A percentile compares a stretch with the other conserved stretches of the same genome.
Evolutionary conservation across 2,797 vertebrate genomes (phyloP).

Genomic region (Phrynocephalus guinanensis): DNA sequence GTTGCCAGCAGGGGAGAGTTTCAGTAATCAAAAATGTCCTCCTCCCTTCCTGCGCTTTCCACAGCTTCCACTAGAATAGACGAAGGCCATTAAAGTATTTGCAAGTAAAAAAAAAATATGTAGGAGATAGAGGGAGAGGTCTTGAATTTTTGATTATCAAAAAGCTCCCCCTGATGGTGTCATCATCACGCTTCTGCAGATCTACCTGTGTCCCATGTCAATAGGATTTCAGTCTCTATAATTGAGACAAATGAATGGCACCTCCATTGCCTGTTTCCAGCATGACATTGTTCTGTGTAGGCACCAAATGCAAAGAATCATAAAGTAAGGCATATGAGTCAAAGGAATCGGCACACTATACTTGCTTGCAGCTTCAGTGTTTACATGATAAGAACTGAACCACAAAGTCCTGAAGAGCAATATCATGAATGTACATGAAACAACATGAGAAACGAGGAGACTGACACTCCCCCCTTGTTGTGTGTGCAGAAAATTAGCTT

Average conservation of each 20-base stretch:
- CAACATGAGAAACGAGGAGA: neutral
- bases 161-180: no score
- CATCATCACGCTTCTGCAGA: no score
- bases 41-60: no score
- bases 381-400: neutral
- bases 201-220: no score
- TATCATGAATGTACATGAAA: neutral
- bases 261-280: neutral
- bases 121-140: no score
- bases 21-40: no score
- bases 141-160: no score
- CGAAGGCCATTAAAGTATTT: no score
- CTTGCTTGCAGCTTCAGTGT: neutral
- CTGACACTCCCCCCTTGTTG: neutral
- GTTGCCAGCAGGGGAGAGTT: no score
- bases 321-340: neutral
- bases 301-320: neutral
- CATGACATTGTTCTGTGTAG: neutral
- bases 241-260: neutral
- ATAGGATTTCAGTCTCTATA: neutral
- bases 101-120: no score
- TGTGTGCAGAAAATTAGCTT: neutral
- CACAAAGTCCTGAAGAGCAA: constrained; percentile 5
- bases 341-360: neutral
- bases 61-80: no score